phyloP scores from a whole-genome alignment of 1,140 invertebrate species.

The Rhizoglyphus robini region DNA sequence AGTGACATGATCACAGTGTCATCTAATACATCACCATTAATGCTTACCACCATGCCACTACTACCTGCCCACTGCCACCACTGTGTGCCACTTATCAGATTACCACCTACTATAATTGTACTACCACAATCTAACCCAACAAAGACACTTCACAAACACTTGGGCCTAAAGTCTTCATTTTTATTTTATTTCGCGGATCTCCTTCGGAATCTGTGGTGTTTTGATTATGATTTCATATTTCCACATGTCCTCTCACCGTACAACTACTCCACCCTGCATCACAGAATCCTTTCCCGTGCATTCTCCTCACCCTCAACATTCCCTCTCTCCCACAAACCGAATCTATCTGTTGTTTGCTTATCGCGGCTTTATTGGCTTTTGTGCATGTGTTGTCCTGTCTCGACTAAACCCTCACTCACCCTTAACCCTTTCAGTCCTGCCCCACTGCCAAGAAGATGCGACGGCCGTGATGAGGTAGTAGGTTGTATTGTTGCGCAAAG shows the following conservation, averaged over 20 bases:
- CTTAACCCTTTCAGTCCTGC: not conserved
- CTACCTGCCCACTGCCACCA: not conserved
- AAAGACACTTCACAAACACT: too few relatives aligned
- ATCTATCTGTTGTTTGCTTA: not conserved
- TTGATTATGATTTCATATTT: not conserved
- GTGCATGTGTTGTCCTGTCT: not conserved
- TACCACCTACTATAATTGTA: not conserved
- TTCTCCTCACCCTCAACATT: not conserved
- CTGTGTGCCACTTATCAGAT: not conserved
- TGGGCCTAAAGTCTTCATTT: constrained; percentile 15
- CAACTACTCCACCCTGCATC: too few relatives aligned
- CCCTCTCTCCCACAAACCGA: not conserved
- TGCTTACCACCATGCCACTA: not conserved
- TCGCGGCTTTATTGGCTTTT: not conserved
- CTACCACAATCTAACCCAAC: too few relatives aligned
- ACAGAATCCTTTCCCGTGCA: not conserved
- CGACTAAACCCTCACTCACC: too few relatives aligned
- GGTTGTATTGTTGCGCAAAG: constrained; percentile 10
- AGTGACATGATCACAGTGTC: too few relatives aligned
- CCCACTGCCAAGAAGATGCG: not conserved
- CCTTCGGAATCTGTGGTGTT: too few relatives aligned
- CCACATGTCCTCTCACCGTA: not conserved
- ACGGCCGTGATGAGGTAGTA: constrained; percentile 9
- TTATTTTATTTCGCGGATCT: too few relatives aligned
- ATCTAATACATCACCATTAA: not conserved